A percentile compares a stretch with the other conserved stretches of the same genome.
These are phyloP conservation scores for Sinocyclocheilus grahami DNA, from an alignment of 2,113 vertebrate species.

Conservation along the genomic window DNA sequence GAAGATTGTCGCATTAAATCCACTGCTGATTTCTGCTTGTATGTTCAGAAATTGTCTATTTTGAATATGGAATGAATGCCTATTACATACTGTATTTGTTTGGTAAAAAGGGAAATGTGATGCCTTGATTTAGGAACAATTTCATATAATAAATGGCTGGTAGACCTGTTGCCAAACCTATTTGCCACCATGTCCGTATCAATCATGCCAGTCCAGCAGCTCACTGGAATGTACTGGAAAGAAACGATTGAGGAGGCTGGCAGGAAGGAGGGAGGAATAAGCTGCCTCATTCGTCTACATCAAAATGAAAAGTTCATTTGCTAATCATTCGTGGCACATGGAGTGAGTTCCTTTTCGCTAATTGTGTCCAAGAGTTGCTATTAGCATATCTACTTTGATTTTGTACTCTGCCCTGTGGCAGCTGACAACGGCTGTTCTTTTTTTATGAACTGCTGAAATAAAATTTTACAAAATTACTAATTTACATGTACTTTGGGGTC, in stretches of 20 bases:
- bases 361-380: slow-evolving; percentile 45
- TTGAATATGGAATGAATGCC: neutral
- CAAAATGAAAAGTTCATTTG: slow-evolving; percentile 25
- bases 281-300: slow-evolving; percentile 1
- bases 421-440: slow-evolving; percentile 11
- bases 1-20: neutral
- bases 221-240: slow-evolving; percentile 35
- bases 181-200: slow-evolving; percentile 19
- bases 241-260: slow-evolving; percentile 6
- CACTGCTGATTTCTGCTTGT: neutral
- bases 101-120: slow-evolving; percentile 1
- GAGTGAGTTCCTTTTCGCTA: slow-evolving; percentile 47
- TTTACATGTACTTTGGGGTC: neutral
- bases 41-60: neutral
- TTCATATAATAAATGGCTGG: neutral
- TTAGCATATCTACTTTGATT: slow-evolving; percentile 47
- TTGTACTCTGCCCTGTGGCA: slow-evolving; percentile 23
- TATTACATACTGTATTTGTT: neutral
- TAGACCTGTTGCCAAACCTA: neutral
- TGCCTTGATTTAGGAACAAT: neutral
- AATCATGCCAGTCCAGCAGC: slow-evolving; percentile 32
- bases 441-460: neutral
- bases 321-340: slow-evolving; percentile 49
- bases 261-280: slow-evolving; percentile 7
- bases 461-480: neutral